A percentile compares a stretch with the other conserved stretches of the same genome.
phyloP scores from a whole-genome alignment of 2,113 vertebrate species.

The Orientallactaga bullata region DNA sequence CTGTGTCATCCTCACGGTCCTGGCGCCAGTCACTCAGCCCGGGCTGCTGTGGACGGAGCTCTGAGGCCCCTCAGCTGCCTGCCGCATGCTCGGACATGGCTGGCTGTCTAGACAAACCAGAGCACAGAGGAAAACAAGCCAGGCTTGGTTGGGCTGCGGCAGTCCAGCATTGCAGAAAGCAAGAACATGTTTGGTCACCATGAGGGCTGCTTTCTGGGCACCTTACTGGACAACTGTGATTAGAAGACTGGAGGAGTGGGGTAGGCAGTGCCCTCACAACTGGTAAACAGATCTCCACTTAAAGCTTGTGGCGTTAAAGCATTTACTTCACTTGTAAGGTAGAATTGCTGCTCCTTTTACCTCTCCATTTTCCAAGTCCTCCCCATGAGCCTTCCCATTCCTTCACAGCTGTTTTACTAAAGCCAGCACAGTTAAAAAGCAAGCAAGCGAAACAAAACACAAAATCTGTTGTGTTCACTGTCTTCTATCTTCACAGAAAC shows the following conservation, averaged over 20 bases:
- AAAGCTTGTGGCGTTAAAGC: not conserved
- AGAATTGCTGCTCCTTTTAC: not conserved
- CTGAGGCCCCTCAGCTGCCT: not conserved
- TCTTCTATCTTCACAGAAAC: not conserved
- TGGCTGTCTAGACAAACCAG: not conserved
- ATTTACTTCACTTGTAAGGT: not conserved
- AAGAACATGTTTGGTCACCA: too few relatives aligned
- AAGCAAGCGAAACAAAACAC: too few relatives aligned
- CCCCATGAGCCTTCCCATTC: not conserved
- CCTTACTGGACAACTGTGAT: not conserved
- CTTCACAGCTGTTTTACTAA: not conserved
- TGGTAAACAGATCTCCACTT: not conserved
- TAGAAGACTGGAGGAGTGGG: not conserved
- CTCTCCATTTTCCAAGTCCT: not conserved
- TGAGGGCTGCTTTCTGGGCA: not conserved
- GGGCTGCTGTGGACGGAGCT: not conserved
- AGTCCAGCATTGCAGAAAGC: not conserved
- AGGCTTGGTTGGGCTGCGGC: constrained; percentile 54
- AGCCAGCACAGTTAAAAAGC: not conserved
- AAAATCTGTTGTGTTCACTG: too few relatives aligned
- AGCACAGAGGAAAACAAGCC: constrained; percentile 40
- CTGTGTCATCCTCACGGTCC: constrained; percentile 28
- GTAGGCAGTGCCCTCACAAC: fast-evolving
- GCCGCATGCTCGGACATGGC: constrained; percentile 30
- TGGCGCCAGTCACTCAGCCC: constrained; percentile 49